Percentiles rank a stretch among this genome's conserved stretches.
These are phyloP conservation scores for Oxyteleia sp. DNA, from an alignment of 2,888 invertebrate species.

Conservation along the genomic window DNA sequence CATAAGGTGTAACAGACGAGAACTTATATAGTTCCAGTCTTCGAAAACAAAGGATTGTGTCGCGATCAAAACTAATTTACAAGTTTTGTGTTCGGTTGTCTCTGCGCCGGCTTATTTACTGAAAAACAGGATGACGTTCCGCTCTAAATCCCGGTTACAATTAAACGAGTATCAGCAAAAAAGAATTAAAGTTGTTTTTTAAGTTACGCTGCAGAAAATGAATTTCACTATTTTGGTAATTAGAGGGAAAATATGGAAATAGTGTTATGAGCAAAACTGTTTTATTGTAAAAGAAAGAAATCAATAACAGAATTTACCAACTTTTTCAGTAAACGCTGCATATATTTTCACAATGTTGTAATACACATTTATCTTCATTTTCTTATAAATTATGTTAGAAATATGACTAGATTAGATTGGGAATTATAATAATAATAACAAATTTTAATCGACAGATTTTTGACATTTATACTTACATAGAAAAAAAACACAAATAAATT, in stretches of 20 bases:
- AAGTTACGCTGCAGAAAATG: too few relatives aligned
- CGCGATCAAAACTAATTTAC: conserved; percentile 28
- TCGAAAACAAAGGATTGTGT: conserved; percentile 19
- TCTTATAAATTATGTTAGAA: too few relatives aligned
- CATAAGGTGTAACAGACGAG: background rate
- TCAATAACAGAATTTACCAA: too few relatives aligned
- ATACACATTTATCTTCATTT: too few relatives aligned
- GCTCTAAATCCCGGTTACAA: background rate
- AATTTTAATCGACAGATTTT: background rate
- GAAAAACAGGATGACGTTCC: conserved; percentile 11
- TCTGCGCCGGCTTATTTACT: background rate
- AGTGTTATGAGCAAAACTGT: too few relatives aligned
- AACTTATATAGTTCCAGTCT: conserved; percentile 15
- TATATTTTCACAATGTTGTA: too few relatives aligned
- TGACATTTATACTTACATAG: conserved; percentile 20
- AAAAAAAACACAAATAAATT: background rate
- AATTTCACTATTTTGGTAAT: too few relatives aligned
- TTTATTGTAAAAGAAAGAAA: too few relatives aligned
- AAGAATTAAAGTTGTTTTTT: background rate
- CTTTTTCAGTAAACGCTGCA: too few relatives aligned
- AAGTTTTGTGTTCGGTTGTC: conserved; percentile 15
- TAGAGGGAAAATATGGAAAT: too few relatives aligned
- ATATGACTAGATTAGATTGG: too few relatives aligned
- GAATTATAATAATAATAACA: too few relatives aligned
- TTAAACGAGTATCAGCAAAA: background rate